Percentiles rank a stretch among this genome's conserved stretches.
Evolutionary conservation across 2,797 vertebrate genomes (phyloP).

Genomic region (Acanthis flammea): DNA sequence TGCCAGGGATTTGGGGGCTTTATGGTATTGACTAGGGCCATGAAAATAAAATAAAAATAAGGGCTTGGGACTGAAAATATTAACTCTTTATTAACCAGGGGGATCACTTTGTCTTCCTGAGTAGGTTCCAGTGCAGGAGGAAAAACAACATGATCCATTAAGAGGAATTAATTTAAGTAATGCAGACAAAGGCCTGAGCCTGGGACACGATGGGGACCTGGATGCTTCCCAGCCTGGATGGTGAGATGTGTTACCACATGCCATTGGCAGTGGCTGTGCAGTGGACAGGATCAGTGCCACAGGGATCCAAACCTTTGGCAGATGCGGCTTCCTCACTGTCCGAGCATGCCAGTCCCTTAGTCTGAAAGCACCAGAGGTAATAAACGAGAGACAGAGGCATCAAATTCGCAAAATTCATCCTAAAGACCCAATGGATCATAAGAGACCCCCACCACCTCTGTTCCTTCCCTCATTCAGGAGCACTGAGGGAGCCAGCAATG

Average conservation of each 20-base stretch:
- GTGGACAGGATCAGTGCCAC: accelerated
- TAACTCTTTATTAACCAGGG: not conserved
- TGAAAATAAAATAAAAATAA: constrained; percentile 11
- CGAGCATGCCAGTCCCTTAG: accelerated
- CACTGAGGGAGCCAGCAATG: not conserved
- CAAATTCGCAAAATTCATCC: accelerated
- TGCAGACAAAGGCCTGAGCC: not conserved
- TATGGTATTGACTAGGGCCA: not conserved
- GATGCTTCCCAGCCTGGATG: accelerated
- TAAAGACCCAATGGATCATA: not conserved
- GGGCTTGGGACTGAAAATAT: not conserved
- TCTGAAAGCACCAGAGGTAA: not conserved
- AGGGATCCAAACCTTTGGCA: not conserved
- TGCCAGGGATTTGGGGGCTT: not conserved
- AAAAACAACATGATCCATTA: not conserved
- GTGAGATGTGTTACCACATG: not conserved
- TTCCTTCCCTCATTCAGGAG: not conserved
- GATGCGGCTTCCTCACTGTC: accelerated
- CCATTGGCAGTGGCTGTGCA: accelerated
- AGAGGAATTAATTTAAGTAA: not conserved
- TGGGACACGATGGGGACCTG: accelerated
- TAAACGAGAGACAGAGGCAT: not conserved
- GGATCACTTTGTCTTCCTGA: not conserved
- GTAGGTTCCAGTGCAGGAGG: not conserved
- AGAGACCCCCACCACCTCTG: not conserved